A percentile compares a stretch with the other conserved stretches of the same genome.
Conservation (phyloP, 1,140 invertebrate species). For the Temnothorax curvispinosus region DNA sequence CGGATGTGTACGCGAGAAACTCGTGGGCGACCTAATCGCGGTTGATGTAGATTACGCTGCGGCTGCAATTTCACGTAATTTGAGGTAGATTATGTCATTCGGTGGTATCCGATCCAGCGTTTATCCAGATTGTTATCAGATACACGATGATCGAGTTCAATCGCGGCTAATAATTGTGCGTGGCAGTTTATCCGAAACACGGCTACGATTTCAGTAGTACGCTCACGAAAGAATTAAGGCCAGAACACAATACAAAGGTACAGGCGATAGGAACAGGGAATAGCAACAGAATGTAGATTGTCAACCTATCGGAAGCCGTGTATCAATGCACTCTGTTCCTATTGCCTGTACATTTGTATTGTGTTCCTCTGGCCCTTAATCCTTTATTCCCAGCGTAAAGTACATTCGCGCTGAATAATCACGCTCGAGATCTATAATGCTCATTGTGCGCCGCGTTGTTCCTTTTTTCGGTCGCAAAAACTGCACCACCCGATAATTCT, state of each 20-base stretch:
- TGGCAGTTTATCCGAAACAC: background rate
- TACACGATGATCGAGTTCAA: background rate
- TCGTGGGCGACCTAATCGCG: conserved; percentile 12
- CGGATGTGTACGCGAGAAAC: background rate
- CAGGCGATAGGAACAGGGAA: too few species aligned
- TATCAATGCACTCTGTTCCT: too few species aligned
- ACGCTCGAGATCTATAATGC: background rate
- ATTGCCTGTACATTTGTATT: too few species aligned
- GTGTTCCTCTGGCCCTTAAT: background rate
- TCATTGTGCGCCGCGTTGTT: background rate
- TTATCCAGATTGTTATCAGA: background rate
- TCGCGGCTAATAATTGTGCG: background rate
- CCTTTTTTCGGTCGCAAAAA: background rate
- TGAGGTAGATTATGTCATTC: background rate
- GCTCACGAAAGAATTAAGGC: background rate
- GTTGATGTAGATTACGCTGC: conserved; percentile 7
- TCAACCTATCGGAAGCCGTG: too few species aligned
- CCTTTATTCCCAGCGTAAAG: background rate
- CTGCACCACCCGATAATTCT: background rate
- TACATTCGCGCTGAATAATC: background rate
- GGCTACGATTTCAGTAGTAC: background rate
- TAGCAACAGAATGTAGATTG: too few species aligned
- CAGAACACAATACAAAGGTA: too few species aligned
- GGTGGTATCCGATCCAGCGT: background rate
- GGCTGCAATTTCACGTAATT: conserved; percentile 34